These are phyloP conservation scores for Parasteatoda tepidariorum DNA, from an alignment of 1,140 invertebrate genomes.

Conservation along the genomic window DNA sequence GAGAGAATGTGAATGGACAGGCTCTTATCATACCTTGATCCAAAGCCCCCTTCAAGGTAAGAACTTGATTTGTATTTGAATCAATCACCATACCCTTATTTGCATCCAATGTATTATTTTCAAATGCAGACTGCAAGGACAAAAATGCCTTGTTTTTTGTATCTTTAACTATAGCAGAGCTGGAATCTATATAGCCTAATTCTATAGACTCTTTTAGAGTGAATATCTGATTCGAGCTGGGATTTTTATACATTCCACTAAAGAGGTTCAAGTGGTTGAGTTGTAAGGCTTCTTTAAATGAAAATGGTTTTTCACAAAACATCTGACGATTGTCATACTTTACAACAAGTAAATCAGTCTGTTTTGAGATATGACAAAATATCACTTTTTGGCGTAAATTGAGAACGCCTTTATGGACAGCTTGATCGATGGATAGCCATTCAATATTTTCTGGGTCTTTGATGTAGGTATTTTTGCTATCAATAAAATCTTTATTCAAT, in stretches of 20 bases:
- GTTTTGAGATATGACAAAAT: conserved; percentile 76
- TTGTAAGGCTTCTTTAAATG: conserved; percentile 81
- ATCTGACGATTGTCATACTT: conserved; percentile 78
- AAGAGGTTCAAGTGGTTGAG: conserved; percentile 80
- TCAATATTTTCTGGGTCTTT: conserved; percentile 76
- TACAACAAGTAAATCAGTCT: conserved; percentile 76
- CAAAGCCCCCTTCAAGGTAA: conserved; percentile 84
- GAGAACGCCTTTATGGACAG: conserved; percentile 78
- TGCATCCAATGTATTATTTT: conserved; percentile 85
- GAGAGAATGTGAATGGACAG: conserved; percentile 72
- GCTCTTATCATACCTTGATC: conserved; percentile 87
- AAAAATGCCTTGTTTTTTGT: conserved; percentile 82
- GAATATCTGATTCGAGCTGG: conserved; percentile 80
- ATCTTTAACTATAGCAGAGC: conserved; percentile 80
- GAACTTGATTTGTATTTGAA: conserved; percentile 82
- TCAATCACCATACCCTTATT: conserved; percentile 85
- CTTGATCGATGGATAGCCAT: conserved; percentile 79
- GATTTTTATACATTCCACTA: conserved; percentile 82
- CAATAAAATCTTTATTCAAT: conserved; percentile 78
- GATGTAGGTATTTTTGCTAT: conserved; percentile 78
- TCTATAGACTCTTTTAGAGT: conserved; percentile 86
- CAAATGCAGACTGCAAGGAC: conserved; percentile 80
- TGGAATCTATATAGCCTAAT: conserved; percentile 83
- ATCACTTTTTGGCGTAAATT: conserved; percentile 76
- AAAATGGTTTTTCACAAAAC: conserved; percentile 74